phyloP scores from a whole-genome alignment of 2,888 invertebrate genomes.

The Netelia fuscicornis region DNA sequence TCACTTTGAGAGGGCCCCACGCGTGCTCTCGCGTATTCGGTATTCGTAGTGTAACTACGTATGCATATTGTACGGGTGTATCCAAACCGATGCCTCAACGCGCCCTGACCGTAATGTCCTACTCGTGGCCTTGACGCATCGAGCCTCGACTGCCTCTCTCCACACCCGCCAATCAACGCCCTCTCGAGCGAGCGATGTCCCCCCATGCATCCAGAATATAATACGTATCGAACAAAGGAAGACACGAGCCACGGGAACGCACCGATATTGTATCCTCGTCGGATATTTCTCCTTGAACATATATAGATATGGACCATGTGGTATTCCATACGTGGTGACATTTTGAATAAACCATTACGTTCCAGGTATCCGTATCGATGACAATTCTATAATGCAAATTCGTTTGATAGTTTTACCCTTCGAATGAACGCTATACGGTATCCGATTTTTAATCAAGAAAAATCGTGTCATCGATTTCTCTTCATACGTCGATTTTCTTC shows the following conservation, averaged over 20 bases:
- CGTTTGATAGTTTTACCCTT: background rate
- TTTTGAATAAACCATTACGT: conserved; percentile 38
- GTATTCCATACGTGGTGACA: conserved; percentile 4
- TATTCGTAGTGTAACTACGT: background rate
- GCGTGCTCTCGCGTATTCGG: background rate
- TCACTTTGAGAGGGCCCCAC: conserved; percentile 66
- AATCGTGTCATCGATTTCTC: background rate
- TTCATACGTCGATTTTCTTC: no score
- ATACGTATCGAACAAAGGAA: conserved; percentile 54
- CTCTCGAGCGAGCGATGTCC: conserved; percentile 35
- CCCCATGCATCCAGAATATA: conserved; percentile 42
- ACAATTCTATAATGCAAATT: conserved; percentile 28
- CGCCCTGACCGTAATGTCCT: conserved; percentile 66
- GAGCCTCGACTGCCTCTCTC: conserved; percentile 56
- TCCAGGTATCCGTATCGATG: conserved; percentile 30
- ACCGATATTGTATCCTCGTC: conserved; percentile 38
- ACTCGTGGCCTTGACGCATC: conserved; percentile 78
- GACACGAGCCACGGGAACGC: conserved; percentile 10
- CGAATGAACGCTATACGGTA: background rate
- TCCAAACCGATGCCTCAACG: conserved; percentile 50
- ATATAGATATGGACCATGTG: conserved; percentile 1
- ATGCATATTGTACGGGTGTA: background rate
- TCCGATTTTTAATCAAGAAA: background rate
- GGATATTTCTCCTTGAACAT: conserved; percentile 48
- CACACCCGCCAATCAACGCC: conserved; percentile 75